Conservation (phyloP, 2,113 vertebrate species). For the Xenopus laevis region DNA sequence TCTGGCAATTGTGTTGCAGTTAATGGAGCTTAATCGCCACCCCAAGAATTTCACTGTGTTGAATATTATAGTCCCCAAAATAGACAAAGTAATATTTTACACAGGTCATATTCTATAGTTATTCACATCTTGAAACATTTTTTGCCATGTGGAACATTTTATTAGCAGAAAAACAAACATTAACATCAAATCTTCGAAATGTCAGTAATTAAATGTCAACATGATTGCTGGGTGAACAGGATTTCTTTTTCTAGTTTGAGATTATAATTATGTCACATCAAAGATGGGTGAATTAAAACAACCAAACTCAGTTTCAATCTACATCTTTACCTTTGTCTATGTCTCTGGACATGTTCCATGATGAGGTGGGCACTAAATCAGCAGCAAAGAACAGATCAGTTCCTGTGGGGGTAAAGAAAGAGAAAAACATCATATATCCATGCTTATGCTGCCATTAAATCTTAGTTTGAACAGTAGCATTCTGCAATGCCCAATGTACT, state of each 20-base stretch:
- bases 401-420: slow-evolving; percentile 58
- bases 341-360: slow-evolving; percentile 85
- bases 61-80: background rate
- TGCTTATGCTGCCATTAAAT: background rate
- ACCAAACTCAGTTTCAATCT: background rate
- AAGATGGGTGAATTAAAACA: slow-evolving; percentile 11
- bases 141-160: slow-evolving; percentile 62
- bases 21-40: too few relatives aligned
- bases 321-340: slow-evolving; percentile 71
- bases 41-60: too few relatives aligned
- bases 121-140: slow-evolving; percentile 63
- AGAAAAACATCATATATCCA: slow-evolving; percentile 35
- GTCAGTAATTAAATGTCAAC: slow-evolving; percentile 50
- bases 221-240: slow-evolving; percentile 36
- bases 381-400: slow-evolving; percentile 74
- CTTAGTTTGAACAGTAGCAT: background rate
- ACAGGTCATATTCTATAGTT: slow-evolving; percentile 51
- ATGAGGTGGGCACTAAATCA: slow-evolving; percentile 74
- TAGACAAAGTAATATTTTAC: slow-evolving; percentile 4
- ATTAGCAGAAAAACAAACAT: slow-evolving; percentile 13
- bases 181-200: slow-evolving; percentile 53
- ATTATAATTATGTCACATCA: slow-evolving; percentile 22
- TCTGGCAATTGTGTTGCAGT: too few relatives aligned
- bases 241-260: slow-evolving; percentile 26
- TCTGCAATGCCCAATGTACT: too few relatives aligned